A percentile compares a stretch with the other conserved stretches of the same genome.
phyloP scores from a whole-genome alignment of 2,888 invertebrate genomes.

The Amblyjoppa fuscipennis region DNA sequence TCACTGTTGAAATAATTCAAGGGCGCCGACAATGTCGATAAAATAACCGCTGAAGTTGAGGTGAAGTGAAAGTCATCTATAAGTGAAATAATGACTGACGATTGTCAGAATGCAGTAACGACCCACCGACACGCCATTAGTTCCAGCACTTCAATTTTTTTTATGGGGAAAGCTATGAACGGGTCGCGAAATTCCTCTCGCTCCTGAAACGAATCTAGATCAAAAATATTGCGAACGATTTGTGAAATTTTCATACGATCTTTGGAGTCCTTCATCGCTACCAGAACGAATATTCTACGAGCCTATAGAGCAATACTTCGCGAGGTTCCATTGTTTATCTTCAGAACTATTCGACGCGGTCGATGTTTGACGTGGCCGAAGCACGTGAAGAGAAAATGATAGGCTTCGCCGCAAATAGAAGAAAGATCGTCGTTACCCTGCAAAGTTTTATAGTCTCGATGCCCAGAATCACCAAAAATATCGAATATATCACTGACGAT shows the following conservation, averaged over 20 bases:
- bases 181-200: not conserved
- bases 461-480: slow-evolving; percentile 18
- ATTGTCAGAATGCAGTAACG: not conserved
- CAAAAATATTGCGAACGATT: not conserved
- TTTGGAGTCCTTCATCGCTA: not conserved
- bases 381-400: not conserved
- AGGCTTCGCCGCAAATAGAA: not conserved
- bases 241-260: not conserved
- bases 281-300: not conserved
- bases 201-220: not conserved
- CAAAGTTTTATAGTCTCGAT: not conserved
- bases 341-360: not conserved
- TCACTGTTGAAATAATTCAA: not conserved
- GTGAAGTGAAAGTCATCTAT: slow-evolving; percentile 1
- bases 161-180: not conserved
- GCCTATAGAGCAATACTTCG: not conserved
- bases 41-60: not conserved
- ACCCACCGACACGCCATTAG: not conserved
- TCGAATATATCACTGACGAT: not conserved
- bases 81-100: not conserved
- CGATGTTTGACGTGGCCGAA: not conserved
- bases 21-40: not conserved
- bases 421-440: not conserved
- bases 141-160: not conserved
- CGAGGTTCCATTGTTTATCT: too few relatives aligned